A percentile compares a stretch with the other conserved stretches of the same genome.
These are phyloP conservation scores for Gymnopithys bicolor DNA, from an alignment of 2,797 vertebrate species.

Conservation along the genomic window DNA sequence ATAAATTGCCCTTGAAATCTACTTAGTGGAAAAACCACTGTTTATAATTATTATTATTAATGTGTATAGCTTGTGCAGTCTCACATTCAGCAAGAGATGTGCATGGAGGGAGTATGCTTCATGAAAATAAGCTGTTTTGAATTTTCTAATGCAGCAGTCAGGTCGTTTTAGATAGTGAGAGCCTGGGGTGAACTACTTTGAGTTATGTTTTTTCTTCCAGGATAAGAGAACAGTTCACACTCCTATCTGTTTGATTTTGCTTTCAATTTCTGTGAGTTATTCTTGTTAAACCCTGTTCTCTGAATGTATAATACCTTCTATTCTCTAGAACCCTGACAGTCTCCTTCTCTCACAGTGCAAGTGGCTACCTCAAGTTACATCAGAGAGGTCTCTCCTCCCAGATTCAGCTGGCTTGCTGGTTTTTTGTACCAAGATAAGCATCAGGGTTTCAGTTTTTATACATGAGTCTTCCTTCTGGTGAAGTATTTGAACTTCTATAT, in stretches of 20 bases:
- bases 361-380: neutral
- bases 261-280: neutral
- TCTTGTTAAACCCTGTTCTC: neutral
- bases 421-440: neutral
- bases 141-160: neutral
- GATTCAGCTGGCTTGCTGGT: neutral
- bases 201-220: neutral
- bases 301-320: neutral
- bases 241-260: neutral
- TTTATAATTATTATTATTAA: constrained; percentile 36
- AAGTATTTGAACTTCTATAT: neutral
- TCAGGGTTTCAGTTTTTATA: neutral
- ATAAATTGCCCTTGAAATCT: constrained; percentile 43
- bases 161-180: neutral
- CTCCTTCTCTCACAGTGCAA: neutral
- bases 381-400: neutral
- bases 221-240: neutral
- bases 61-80: neutral
- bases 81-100: neutral
- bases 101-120: neutral
- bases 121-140: neutral
- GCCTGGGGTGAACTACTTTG: neutral
- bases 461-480: neutral
- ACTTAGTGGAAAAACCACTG: constrained; percentile 33
- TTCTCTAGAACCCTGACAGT: neutral